These are phyloP conservation scores for Villa cingulata DNA, from an alignment of 2,888 invertebrate species.

Conservation along the genomic window DNA sequence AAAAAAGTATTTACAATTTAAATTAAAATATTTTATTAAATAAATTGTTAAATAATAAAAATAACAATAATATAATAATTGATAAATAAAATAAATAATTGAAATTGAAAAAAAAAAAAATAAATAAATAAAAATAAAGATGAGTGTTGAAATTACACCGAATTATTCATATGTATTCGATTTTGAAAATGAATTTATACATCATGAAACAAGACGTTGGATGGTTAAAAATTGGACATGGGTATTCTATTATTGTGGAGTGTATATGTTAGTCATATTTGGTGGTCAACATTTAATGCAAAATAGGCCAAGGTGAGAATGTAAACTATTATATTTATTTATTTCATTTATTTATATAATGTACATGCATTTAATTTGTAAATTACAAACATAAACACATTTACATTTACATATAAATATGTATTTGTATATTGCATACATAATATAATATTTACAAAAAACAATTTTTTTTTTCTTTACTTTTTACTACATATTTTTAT, in stretches of 20 bases:
- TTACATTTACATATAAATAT: neutral
- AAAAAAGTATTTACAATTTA: too few relatives aligned
- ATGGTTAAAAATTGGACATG: slow-evolving; percentile 95
- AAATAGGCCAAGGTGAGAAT: slow-evolving; percentile 58
- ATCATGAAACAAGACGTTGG: slow-evolving; percentile 79
- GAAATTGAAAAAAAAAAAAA: neutral
- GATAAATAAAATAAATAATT: neutral
- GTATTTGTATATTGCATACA: neutral
- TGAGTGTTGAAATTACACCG: slow-evolving; percentile 54
- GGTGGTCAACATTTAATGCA: slow-evolving; percentile 91
- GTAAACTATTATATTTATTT: neutral
- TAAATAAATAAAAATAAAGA: slow-evolving; percentile 33
- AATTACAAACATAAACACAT: too few relatives aligned
- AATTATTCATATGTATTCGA: slow-evolving; percentile 87
- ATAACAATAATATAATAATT: too few relatives aligned
- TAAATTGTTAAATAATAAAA: too few relatives aligned
- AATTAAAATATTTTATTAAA: slow-evolving; percentile 10
- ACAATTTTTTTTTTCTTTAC: too few relatives aligned
- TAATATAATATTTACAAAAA: too few relatives aligned
- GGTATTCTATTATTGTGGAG: slow-evolving; percentile 71
- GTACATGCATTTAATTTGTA: too few relatives aligned
- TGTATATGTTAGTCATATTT: slow-evolving; percentile 90
- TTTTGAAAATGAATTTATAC: slow-evolving; percentile 89
- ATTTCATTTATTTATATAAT: too few relatives aligned
- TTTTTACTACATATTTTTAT: too few relatives aligned